Conservation (phyloP, 2,797 vertebrate genomes). For the Micromesistius poutassou region DNA sequence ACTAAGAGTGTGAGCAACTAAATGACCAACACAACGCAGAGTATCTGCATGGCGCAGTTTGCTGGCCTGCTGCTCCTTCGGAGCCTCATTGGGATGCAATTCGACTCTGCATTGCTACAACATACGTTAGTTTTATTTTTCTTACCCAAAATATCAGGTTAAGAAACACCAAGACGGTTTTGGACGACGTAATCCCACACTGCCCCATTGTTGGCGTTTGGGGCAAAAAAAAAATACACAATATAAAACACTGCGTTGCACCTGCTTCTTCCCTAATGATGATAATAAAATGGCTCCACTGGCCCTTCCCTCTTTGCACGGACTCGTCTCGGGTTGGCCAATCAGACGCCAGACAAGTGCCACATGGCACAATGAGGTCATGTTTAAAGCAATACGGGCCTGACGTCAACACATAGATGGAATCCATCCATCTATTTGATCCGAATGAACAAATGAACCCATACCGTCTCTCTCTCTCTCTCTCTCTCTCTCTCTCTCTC, state of each 20-base stretch:
- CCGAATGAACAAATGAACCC: too few relatives aligned
- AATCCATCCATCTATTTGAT: background rate
- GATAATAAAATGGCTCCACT: conserved; percentile 72
- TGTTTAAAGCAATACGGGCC: background rate
- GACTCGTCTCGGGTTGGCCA: conserved; percentile 47
- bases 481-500: background rate
- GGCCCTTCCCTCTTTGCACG: conserved; percentile 41
- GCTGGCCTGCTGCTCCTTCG: conserved; percentile 40
- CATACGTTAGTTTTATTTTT: conserved; percentile 9
- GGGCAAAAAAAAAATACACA: background rate
- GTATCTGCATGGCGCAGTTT: conserved; percentile 60
- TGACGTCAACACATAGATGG: background rate
- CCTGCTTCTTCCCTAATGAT: conserved; percentile 50
- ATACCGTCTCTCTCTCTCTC: background rate
- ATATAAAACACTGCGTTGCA: conserved; percentile 33
- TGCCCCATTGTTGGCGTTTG: conserved; percentile 79
- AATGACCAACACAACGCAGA: too few relatives aligned
- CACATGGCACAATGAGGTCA: conserved; percentile 51
- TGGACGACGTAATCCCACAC: conserved; percentile 97
- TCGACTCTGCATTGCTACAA: background rate
- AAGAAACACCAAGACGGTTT: conserved; percentile 95
- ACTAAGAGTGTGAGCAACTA: too few relatives aligned
- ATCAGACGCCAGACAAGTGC: conserved; percentile 19
- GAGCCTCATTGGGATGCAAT: background rate
- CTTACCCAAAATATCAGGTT: conserved; percentile 99